These are phyloP conservation scores for Motacilla tschutschensis DNA, from an alignment of 2,113 vertebrate genomes.

Conservation along the genomic window DNA sequence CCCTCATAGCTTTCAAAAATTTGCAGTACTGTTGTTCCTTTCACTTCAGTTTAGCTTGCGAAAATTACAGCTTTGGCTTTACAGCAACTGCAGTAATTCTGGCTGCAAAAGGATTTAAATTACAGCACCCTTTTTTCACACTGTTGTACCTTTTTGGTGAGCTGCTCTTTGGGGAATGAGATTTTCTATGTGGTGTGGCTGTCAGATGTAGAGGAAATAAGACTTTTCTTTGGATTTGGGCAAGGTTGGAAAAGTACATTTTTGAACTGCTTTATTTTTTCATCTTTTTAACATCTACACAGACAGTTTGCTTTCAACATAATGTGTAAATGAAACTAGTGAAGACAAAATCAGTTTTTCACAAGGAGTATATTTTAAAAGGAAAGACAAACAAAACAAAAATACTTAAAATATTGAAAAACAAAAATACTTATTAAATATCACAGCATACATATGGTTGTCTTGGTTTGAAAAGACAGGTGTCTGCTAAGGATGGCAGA, in stretches of 20 bases:
- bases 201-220: background rate
- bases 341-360: background rate
- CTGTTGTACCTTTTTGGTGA: background rate
- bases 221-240: background rate
- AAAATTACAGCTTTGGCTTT: constrained; percentile 8
- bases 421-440: background rate
- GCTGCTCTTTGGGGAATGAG: background rate
- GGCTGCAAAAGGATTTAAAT: background rate
- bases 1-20: background rate
- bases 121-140: background rate
- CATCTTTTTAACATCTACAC: background rate
- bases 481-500: no score
- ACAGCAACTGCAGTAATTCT: background rate
- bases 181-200: background rate
- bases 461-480: no score
- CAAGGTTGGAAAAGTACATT: background rate
- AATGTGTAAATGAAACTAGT: background rate
- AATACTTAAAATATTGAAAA: background rate
- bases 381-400: no score
- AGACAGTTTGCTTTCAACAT: background rate
- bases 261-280: background rate
- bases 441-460: background rate
- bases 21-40: constrained; percentile 12
- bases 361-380: background rate
- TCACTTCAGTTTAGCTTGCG: constrained; percentile 7